A percentile compares a stretch with the other conserved stretches of the same genome.
Evolutionary conservation across 2,888 invertebrate genomes (phyloP).

Genomic region (Cyclophora punctaria): DNA sequence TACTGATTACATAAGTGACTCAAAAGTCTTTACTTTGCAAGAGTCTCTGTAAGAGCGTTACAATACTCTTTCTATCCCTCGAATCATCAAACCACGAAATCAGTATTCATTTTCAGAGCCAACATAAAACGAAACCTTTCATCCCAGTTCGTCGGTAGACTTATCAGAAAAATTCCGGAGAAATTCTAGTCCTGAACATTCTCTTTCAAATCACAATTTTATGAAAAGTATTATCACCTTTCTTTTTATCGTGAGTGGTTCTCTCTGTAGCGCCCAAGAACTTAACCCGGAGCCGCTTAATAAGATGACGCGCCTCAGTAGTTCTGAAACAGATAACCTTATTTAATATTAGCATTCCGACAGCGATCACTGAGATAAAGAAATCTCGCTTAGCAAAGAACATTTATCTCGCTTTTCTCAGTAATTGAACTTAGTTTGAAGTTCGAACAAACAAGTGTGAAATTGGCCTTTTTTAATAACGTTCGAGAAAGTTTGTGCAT

Average conservation of each 20-base stretch:
- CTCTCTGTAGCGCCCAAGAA: slow-evolving; percentile 93
- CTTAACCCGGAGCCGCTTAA: slow-evolving; percentile 93
- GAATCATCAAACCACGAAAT: no score
- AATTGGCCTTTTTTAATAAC: slow-evolving; percentile 37
- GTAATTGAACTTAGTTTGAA: slow-evolving; percentile 17
- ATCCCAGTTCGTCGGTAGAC: no score
- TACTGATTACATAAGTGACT: no score
- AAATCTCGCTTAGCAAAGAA: slow-evolving; percentile 41
- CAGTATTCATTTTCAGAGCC: no score
- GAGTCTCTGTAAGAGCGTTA: no score
- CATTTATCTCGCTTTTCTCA: slow-evolving; percentile 20
- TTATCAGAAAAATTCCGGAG: no score
- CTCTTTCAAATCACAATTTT: slow-evolving; percentile 12
- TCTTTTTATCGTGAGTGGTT: slow-evolving; percentile 86
- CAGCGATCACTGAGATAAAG: slow-evolving; percentile 42
- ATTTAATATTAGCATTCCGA: slow-evolving; percentile 56
- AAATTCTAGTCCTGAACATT: no score
- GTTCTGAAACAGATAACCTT: slow-evolving; percentile 79
- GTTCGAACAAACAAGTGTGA: slow-evolving; percentile 25
- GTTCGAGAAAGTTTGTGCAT: slow-evolving; percentile 36
- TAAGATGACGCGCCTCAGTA: slow-evolving; percentile 89
- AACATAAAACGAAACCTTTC: no score
- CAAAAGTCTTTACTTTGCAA: no score
- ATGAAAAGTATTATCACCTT: slow-evolving; percentile 49
- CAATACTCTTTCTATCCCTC: no score